Evolutionary conservation across 2,888 invertebrate genomes (phyloP).

Genomic region (Platycheirus albimanus): DNA sequence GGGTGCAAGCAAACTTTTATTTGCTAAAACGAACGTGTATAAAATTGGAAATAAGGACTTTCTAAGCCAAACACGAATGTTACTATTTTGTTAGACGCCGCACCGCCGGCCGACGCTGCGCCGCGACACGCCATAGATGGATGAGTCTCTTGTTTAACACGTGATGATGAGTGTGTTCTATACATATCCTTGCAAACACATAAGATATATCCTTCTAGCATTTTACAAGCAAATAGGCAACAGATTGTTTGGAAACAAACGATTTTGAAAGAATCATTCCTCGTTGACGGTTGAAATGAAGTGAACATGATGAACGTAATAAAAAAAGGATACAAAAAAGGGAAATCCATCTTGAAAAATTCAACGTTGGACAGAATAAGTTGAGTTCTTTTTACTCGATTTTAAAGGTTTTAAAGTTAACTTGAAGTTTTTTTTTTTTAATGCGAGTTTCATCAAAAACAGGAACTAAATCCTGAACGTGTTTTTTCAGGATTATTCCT

Average conservation of each 20-base stretch:
- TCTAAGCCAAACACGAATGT: conserved; percentile 41
- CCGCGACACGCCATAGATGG: conserved; percentile 49
- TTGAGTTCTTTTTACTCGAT: not conserved
- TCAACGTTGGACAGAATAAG: not conserved
- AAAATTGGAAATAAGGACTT: conserved; percentile 69
- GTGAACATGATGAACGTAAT: conserved; percentile 18
- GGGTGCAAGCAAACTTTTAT: conserved; percentile 42
- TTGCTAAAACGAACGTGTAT: conserved; percentile 56
- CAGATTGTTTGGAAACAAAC: conserved; percentile 56
- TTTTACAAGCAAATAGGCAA: conserved; percentile 59
- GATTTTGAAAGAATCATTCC: conserved; percentile 1
- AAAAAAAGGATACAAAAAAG: conserved; percentile 3
- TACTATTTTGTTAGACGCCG: conserved; percentile 38
- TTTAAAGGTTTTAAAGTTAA: too few species aligned
- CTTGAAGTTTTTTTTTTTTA: too few species aligned
- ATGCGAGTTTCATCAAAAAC: too few species aligned
- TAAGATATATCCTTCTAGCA: conserved; percentile 41
- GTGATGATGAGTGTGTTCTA: conserved; percentile 35
- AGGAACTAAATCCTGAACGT: too few species aligned
- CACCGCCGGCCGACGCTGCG: too few species aligned
- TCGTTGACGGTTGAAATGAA: conserved; percentile 30
- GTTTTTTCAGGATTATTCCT: too few species aligned
- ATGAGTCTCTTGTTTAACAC: conserved; percentile 67
- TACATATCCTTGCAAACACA: conserved; percentile 20
- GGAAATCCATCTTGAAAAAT: not conserved